Evolutionary conservation across 2,888 invertebrate species (phyloP).

Genomic region (Agonopterix arenella): DNA sequence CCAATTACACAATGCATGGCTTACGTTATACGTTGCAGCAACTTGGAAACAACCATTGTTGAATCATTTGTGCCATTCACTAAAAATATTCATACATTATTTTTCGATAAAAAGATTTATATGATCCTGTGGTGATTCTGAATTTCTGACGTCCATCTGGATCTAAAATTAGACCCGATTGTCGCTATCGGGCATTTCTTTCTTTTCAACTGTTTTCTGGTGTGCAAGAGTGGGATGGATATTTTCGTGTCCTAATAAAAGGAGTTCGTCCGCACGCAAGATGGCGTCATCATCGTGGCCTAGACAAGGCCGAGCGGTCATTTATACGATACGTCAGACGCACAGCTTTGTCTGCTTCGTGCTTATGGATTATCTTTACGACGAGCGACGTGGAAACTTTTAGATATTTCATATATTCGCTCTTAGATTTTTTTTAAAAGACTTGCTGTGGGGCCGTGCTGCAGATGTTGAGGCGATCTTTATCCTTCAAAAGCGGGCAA

Average conservation of each 20-base stretch:
- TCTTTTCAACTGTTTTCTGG: slow-evolving; percentile 18
- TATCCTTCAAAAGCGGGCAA: too few relatives aligned
- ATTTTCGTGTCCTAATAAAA: slow-evolving; percentile 60
- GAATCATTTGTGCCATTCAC: too few relatives aligned
- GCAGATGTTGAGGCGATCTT: too few relatives aligned
- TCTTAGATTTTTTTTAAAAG: too few relatives aligned
- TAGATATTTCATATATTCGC: slow-evolving; percentile 3
- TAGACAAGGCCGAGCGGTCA: slow-evolving; percentile 76
- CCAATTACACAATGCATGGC: slow-evolving; percentile 43
- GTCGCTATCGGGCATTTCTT: slow-evolving; percentile 31
- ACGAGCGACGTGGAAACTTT: slow-evolving; percentile 50
- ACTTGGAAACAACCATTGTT: not conserved
- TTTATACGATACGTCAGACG: slow-evolving; percentile 66
- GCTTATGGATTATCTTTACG: slow-evolving; percentile 32
- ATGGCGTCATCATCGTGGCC: slow-evolving; percentile 76
- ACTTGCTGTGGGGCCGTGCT: too few relatives aligned
- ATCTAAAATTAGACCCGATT: slow-evolving; percentile 38
- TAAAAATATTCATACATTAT: too few relatives aligned
- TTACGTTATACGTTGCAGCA: slow-evolving; percentile 5
- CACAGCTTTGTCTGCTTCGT: slow-evolving; percentile 49
- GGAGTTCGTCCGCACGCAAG: slow-evolving; percentile 59
- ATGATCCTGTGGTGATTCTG: slow-evolving; percentile 18
- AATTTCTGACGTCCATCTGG: slow-evolving; percentile 25
- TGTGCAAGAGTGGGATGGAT: slow-evolving; percentile 43
- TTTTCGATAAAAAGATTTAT: slow-evolving; percentile 6